Base-by-base conservation (phyloP, 2,797 vertebrate species). In the Telmatherina bonti region DNA sequence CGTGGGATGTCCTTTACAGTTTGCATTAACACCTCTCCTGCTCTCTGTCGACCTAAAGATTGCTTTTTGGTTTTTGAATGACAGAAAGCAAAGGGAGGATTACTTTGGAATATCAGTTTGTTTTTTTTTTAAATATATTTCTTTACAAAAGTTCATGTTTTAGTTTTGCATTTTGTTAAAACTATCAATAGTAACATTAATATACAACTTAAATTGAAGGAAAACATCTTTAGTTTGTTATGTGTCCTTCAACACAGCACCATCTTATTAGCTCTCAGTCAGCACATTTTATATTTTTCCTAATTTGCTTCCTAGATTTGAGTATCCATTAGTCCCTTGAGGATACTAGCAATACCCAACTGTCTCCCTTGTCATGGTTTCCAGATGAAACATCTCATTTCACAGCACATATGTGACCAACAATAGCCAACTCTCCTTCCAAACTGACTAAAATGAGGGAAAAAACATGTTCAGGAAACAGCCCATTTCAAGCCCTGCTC, bases 101-200 rank as follows among this genome's bases (percentile, higher is more conserved):
- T 90, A 95, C 95, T 94, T 95, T 95, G 94, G 94, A 95, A 95
- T 95, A 94, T 93, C 92, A 93, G 93, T 89, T 91, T 85, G 92
- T 88, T 86, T 92, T 85, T 89, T 92, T 91, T n/a, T n/a, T n/a
- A n/a, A 88, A 94, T 94, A 95, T 93, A 94, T 93, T 93, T 94
- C 89, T 92, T 93, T 94, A 93, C 84, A 94, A 93, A 94, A 91
- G 89, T 89, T 93, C 72, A 78, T 82, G 88, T 93, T 94, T 94
- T 91, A 93, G 89, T 92, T 95, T 95, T 94, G 91, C 93, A 93
- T 94, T 93, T 93, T 91, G 92, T 94, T 94, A 94, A 93, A 95
- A 95, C 93, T 94, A 95, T 94, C 89, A 90, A 94, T 94, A 95
- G 92, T 91, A 94, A 92, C 90, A 93, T 92, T 87, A 91, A 92